Percentiles rank a stretch among this genome's conserved stretches.
phyloP scores from a whole-genome alignment of 2,888 invertebrate species.

The Drosophila picticornis region DNA sequence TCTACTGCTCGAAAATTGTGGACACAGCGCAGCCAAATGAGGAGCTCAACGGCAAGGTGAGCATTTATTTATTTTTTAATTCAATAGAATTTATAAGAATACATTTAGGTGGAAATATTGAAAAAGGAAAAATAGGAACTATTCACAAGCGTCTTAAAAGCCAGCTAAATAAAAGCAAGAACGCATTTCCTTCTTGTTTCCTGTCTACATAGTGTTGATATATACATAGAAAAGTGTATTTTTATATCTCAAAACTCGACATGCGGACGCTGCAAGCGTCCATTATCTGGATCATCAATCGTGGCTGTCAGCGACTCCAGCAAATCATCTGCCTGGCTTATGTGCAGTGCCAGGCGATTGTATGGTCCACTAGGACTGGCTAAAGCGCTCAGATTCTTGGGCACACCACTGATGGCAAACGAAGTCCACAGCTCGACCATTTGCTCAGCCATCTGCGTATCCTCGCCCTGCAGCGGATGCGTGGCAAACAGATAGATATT shows the following conservation, averaged over 20 bases:
- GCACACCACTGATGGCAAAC: constrained; percentile 83
- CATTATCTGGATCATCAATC: constrained; percentile 78
- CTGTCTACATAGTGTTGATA: neutral
- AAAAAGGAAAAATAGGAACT: neutral
- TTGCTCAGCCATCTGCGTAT: constrained; percentile 84
- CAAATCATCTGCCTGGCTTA: constrained; percentile 67
- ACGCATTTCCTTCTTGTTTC: neutral
- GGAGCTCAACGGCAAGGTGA: constrained; percentile 91
- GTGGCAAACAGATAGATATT: constrained; percentile 87
- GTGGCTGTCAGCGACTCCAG: constrained; percentile 77
- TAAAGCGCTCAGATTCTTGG: constrained; percentile 56
- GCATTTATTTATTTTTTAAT: constrained; percentile 12
- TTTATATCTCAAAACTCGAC: constrained; percentile 61
- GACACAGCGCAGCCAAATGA: constrained; percentile 87
- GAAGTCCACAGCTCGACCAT: constrained; percentile 86
- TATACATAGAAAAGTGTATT: neutral
- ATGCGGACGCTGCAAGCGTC: constrained; percentile 60
- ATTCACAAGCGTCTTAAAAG: neutral
- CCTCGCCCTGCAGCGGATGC: constrained; percentile 79
- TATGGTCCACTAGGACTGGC: constrained; percentile 83
- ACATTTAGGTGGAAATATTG: neutral
- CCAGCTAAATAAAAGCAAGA: neutral
- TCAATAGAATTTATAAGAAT: neutral
- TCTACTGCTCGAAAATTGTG: constrained; percentile 88
- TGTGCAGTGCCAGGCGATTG: constrained; percentile 76